These are phyloP conservation scores for Eugnorisma glareosa DNA, from an alignment of 2,888 invertebrate genomes.

Conservation along the genomic window DNA sequence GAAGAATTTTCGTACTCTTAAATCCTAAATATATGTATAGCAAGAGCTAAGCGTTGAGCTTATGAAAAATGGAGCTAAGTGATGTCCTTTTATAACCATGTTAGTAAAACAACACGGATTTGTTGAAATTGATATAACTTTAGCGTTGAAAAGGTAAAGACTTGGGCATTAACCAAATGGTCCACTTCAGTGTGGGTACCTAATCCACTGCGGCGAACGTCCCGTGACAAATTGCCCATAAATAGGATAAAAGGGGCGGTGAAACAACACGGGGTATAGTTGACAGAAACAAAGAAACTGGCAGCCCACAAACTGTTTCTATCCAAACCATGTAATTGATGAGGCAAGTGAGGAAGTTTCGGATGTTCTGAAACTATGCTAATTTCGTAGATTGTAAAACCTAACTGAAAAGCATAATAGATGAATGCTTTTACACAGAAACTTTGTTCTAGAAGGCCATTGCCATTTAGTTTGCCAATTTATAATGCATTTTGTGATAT, in stretches of 20 bases:
- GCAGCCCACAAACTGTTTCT: conserved; percentile 70
- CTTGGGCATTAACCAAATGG: conserved; percentile 68
- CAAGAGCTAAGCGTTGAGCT: conserved; percentile 32
- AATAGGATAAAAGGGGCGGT: conserved; percentile 73
- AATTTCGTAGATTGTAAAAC: conserved; percentile 49
- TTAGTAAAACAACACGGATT: conserved; percentile 37
- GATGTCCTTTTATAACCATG: conserved; percentile 33
- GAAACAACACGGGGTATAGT: conserved; percentile 72
- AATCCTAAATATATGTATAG: conserved; percentile 29
- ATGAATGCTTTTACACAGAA: conserved; percentile 26
- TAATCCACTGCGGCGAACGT: conserved; percentile 70
- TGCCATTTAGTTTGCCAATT: conserved; percentile 18
- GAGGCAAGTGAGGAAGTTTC: conserved; percentile 45
- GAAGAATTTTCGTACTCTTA: conserved; percentile 8
- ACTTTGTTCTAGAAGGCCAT: conserved; percentile 17
- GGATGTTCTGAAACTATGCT: conserved; percentile 38
- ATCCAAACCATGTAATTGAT: conserved; percentile 55
- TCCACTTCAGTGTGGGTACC: conserved; percentile 65
- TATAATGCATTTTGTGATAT: conserved; percentile 31
- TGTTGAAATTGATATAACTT: conserved; percentile 48
- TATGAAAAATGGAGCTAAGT: conserved; percentile 34
- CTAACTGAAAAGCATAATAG: conserved; percentile 41
- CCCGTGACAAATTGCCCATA: conserved; percentile 77
- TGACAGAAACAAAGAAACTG: conserved; percentile 77
- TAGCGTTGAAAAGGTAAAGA: conserved; percentile 52